Conservation (phyloP, 2,797 vertebrate species). For the Cyclopterus lumpus region DNA sequence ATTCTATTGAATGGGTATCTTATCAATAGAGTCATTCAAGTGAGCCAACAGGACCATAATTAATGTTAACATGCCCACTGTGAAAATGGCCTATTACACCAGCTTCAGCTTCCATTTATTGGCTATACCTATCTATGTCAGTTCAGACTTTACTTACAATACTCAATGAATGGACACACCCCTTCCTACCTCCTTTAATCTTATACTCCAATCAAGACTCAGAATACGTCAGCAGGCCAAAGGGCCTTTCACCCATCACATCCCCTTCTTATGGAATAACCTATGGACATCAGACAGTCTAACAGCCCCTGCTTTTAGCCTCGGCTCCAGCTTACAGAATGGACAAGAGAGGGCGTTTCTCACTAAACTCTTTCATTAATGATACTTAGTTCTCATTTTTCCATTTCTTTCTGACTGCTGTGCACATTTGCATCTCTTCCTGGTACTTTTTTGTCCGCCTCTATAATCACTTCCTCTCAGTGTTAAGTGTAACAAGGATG, state of each 20-base stretch:
- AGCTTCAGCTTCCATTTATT: background rate
- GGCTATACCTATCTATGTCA: background rate
- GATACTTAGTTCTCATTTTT: conserved; percentile 25
- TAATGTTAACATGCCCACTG: background rate
- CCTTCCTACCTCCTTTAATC: background rate
- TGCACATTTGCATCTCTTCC: background rate
- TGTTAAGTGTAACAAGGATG: conserved; percentile 14
- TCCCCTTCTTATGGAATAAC: no score
- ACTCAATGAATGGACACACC: background rate
- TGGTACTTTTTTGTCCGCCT: conserved; percentile 1
- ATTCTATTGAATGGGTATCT: background rate
- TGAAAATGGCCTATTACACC: background rate
- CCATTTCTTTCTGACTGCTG: background rate
- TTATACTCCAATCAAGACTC: background rate
- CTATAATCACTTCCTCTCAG: background rate
- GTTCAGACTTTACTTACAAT: background rate
- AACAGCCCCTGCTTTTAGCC: conserved; percentile 3
- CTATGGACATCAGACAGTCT: background rate
- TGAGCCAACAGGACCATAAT: background rate
- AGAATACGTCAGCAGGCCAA: no score
- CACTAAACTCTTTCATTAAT: conserved; percentile 24
- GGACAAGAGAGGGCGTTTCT: conserved; percentile 15
- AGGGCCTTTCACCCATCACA: no score
- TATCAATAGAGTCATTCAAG: background rate
- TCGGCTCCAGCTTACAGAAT: conserved; percentile 27